Conservation (phyloP, 2,888 invertebrate species). For the Muscina levida region DNA sequence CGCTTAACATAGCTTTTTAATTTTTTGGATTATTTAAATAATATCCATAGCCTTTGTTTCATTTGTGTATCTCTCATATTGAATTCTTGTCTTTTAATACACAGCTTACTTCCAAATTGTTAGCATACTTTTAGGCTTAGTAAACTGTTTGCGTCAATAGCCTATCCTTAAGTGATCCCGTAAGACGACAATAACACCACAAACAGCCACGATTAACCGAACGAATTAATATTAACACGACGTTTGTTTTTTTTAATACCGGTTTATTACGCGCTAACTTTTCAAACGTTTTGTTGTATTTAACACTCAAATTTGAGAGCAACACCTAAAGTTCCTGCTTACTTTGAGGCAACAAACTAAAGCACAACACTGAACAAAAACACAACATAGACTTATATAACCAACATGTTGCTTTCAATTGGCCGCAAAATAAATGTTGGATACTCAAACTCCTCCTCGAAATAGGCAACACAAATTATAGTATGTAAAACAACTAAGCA, state of each 20-base stretch:
- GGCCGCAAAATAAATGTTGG: conserved; percentile 66
- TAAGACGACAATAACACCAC: too few species aligned
- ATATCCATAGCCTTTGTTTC: too few species aligned
- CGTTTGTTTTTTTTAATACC: too few species aligned
- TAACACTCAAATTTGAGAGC: not conserved
- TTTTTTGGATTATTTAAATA: too few species aligned
- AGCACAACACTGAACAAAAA: conserved; percentile 42
- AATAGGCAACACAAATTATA: conserved; percentile 4
- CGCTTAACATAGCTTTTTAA: too few species aligned
- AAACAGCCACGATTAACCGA: conserved; percentile 3
- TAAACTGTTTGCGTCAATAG: too few species aligned
- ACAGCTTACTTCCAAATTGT: too few species aligned
- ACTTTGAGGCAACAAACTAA: conserved; percentile 49
- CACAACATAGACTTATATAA: conserved; percentile 42
- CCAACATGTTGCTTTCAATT: conserved; percentile 74
- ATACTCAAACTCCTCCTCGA: not conserved
- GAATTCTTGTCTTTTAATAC: too few species aligned
- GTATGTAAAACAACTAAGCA: not conserved
- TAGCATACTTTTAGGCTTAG: conserved; percentile 33
- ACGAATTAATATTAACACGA: not conserved
- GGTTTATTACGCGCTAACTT: not conserved
- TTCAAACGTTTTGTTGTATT: not conserved
- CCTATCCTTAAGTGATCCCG: too few species aligned
- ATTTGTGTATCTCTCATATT: too few species aligned
- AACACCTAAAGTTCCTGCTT: conserved; percentile 47